phyloP scores from a whole-genome alignment of 2,888 invertebrate genomes.

The Synanthedon andrenaeformis region DNA sequence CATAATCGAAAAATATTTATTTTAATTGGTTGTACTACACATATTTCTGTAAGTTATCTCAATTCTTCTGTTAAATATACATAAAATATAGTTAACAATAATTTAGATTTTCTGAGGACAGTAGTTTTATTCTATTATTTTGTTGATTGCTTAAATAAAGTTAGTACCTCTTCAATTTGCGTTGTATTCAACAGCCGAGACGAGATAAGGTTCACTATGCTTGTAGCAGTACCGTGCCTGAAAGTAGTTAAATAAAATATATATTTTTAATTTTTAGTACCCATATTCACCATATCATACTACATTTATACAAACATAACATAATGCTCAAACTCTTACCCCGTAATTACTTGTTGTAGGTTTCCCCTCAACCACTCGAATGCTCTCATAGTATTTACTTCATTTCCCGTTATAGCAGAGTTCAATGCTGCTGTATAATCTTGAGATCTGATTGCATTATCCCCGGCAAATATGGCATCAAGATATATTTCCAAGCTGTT shows the following conservation, averaged over 20 bases:
- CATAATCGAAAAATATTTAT: no score
- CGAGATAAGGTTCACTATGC: constrained; percentile 35
- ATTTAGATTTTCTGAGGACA: no score
- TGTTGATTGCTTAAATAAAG: no score
- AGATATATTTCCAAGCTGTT: constrained; percentile 34
- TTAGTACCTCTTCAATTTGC: constrained; percentile 35
- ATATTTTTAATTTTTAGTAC: no score
- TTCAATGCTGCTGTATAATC: constrained; percentile 47
- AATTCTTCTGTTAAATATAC: no score
- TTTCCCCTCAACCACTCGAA: constrained; percentile 63
- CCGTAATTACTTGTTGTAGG: constrained; percentile 15
- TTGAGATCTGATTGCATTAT: constrained; percentile 44
- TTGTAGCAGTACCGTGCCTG: constrained; percentile 34
- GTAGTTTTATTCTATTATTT: no score
- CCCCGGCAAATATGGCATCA: constrained; percentile 28
- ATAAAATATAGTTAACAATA: no score
- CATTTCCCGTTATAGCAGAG: constrained; percentile 66
- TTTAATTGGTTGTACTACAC: no score
- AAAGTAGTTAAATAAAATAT: constrained; percentile 5
- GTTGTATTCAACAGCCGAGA: constrained; percentile 36
- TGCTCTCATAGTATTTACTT: constrained; percentile 64
- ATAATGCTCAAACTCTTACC: constrained; percentile 20
- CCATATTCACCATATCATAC: no score
- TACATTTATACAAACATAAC: no score
- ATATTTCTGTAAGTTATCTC: no score